Evolutionary conservation across 2,888 invertebrate species (phyloP).

Genomic region (Patella pellucida): DNA sequence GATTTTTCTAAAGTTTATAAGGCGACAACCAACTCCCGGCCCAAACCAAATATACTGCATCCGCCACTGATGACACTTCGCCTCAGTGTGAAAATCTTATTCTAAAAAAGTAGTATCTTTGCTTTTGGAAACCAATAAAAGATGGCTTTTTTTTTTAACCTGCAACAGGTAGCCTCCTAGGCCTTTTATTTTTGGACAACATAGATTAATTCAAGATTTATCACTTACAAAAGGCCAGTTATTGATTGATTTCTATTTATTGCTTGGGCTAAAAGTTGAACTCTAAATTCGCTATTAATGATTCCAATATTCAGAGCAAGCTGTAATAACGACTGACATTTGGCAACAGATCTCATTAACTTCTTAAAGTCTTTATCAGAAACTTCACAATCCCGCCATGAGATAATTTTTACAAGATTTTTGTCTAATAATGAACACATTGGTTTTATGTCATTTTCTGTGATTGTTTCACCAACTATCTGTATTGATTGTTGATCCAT

Average conservation of each 20-base stretch:
- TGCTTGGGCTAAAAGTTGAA: conserved; percentile 51
- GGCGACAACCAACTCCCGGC: no score
- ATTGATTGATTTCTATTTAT: conserved; percentile 55
- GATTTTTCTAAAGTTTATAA: no score
- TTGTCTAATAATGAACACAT: conserved; percentile 49
- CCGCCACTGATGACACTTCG: no score
- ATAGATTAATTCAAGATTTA: not conserved
- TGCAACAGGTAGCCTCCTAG: not conserved
- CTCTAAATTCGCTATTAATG: conserved; percentile 43
- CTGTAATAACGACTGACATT: conserved; percentile 52
- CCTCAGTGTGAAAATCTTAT: no score
- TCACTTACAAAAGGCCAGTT: conserved; percentile 59
- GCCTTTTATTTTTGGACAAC: not conserved
- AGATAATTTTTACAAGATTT: conserved; percentile 49
- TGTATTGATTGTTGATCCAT: not conserved
- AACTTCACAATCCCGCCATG: conserved; percentile 55
- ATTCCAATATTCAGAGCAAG: conserved; percentile 59
- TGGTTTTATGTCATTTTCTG: conserved; percentile 43
- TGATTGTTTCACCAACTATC: conserved; percentile 25
- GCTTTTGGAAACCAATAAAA: not conserved
- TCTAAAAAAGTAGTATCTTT: no score
- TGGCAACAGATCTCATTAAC: conserved; percentile 48
- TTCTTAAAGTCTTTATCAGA: conserved; percentile 50
- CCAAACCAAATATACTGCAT: no score
- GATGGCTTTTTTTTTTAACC: not conserved